phyloP scores from a whole-genome alignment of 2,113 vertebrate genomes.

The Lathamus discolor region DNA sequence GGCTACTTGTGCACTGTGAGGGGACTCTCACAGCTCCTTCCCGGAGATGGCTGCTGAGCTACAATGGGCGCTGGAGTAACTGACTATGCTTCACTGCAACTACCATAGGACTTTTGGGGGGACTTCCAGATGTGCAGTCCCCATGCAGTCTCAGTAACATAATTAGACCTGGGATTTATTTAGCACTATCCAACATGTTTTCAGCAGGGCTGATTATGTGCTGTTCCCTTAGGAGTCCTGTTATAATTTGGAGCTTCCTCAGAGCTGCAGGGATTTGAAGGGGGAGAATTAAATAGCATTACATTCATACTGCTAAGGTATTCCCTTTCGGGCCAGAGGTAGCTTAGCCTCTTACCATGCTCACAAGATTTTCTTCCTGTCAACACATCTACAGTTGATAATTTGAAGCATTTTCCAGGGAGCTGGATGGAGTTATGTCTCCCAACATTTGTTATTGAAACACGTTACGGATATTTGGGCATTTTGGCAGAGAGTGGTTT shows the following conservation, averaged over 20 bases:
- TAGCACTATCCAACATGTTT: conserved; percentile 9
- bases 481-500: conserved; percentile 67
- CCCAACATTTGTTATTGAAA: conserved; percentile 61
- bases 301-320: conserved; percentile 2
- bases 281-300: conserved; percentile 22
- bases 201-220: conserved; percentile 45
- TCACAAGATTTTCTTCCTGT: conserved; percentile 48
- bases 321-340: conserved; percentile 43
- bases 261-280: conserved; percentile 34
- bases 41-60: neutral
- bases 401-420: conserved; percentile 57
- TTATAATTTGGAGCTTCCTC: conserved; percentile 59
- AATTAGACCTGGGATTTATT: conserved; percentile 49
- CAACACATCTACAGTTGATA: conserved; percentile 41
- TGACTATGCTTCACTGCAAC: neutral
- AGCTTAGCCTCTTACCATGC: conserved; percentile 19
- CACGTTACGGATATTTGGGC: conserved; percentile 59
- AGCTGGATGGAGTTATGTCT: conserved; percentile 44
- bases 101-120: neutral
- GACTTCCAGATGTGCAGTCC: conserved; percentile 29
- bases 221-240: neutral
- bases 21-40: neutral
- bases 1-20: neutral
- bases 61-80: fast-evolving
- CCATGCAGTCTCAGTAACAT: conserved; percentile 5